phyloP scores from a whole-genome alignment of 2,888 invertebrate species.

The Polymixis flavicincta region DNA sequence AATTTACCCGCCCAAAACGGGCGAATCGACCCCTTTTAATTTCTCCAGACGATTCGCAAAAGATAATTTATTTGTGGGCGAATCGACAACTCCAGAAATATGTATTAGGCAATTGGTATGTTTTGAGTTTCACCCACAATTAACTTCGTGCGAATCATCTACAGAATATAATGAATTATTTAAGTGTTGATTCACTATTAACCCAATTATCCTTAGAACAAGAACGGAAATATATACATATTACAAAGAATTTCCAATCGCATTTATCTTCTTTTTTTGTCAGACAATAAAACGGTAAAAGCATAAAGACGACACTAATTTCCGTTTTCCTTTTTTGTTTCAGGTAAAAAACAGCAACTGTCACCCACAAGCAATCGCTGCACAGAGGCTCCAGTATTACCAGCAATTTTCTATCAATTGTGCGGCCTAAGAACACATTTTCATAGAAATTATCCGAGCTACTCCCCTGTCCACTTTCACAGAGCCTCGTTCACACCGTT shows the following conservation, averaged over 20 bases:
- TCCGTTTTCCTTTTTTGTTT: slow-evolving; percentile 49
- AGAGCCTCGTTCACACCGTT: slow-evolving; percentile 69
- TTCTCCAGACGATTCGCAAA: no score
- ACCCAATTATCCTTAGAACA: not conserved
- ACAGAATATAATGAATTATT: no score
- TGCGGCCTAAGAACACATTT: slow-evolving; percentile 73
- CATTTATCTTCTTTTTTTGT: not conserved
- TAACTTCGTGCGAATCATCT: no score
- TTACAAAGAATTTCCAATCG: not conserved
- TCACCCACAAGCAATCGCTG: slow-evolving; percentile 7
- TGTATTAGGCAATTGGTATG: no score
- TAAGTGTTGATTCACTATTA: no score
- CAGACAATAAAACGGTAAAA: slow-evolving; percentile 1
- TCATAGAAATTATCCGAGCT: slow-evolving; percentile 77
- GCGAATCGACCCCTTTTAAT: no score
- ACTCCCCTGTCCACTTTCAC: slow-evolving; percentile 77
- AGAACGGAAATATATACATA: not conserved
- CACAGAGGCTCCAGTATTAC: slow-evolving; percentile 10
- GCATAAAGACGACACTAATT: slow-evolving; percentile 31
- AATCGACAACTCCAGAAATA: no score
- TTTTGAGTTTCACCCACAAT: no score
- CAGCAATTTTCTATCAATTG: slow-evolving; percentile 79
- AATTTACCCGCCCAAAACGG: no score
- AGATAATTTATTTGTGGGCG: no score
- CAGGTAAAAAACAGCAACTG: slow-evolving; percentile 55